phyloP scores from a whole-genome alignment of 2,797 vertebrate genomes.

The Poecilia picta region DNA sequence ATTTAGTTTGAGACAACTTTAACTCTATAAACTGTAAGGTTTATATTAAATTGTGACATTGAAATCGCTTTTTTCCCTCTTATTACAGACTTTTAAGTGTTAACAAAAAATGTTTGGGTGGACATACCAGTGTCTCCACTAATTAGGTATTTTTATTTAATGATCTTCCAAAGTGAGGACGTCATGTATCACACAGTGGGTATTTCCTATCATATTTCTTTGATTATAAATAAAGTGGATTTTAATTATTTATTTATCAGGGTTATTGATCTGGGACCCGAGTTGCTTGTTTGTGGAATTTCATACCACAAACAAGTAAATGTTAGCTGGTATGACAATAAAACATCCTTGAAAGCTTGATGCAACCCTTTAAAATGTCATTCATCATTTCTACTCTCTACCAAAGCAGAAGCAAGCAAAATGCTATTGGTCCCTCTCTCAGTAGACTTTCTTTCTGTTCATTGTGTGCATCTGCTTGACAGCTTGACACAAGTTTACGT shows the following conservation, averaged over 20 bases:
- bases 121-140: slow-evolving; percentile 39
- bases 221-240: slow-evolving; percentile 57
- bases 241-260: too few relatives aligned
- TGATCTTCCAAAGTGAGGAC: slow-evolving; percentile 35
- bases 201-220: slow-evolving; percentile 54
- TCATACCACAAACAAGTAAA: too few relatives aligned
- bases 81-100: slow-evolving; percentile 16
- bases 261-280: too few relatives aligned
- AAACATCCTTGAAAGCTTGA: slow-evolving; percentile 4
- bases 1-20: neutral
- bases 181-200: slow-evolving; percentile 36
- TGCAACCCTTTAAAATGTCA: slow-evolving; percentile 58
- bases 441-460: slow-evolving; percentile 20
- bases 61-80: too few relatives aligned
- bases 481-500: slow-evolving; percentile 35
- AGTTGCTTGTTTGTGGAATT: too few relatives aligned
- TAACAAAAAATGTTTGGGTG: slow-evolving; percentile 31
- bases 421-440: slow-evolving; percentile 37
- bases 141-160: slow-evolving; percentile 60
- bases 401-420: slow-evolving; percentile 50
- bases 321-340: too few relatives aligned
- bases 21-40: neutral
- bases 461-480: slow-evolving; percentile 31
- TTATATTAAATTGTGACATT: neutral
- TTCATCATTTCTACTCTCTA: slow-evolving; percentile 45